A percentile compares a stretch with the other conserved stretches of the same genome.
Conservation (phyloP, 2,113 vertebrate species). For the Halichoerus grypus region DNA sequence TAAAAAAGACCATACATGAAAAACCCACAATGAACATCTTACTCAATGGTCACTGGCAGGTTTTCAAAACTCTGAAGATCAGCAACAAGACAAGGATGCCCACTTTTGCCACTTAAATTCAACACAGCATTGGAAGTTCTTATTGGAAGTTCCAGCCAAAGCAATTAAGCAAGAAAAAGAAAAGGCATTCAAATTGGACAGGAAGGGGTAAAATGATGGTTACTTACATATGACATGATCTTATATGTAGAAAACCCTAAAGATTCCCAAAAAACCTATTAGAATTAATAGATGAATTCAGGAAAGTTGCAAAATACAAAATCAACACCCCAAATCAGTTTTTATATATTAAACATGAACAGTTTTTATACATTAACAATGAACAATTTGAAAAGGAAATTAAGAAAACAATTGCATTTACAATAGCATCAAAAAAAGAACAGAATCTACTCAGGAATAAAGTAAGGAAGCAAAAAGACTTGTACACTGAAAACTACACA, state of each 20-base stretch:
- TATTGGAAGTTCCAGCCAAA: neutral
- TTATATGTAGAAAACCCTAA: neutral
- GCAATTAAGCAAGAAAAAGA: neutral
- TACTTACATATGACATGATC: neutral
- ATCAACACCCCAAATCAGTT: neutral
- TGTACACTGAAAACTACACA: neutral
- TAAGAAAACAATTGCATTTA: neutral
- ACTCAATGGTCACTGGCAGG: neutral
- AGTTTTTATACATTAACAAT: neutral
- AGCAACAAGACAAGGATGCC: neutral
- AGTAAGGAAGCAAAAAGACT: neutral
- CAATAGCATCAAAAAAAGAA: neutral
- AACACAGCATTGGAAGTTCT: neutral
- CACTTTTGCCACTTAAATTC: neutral
- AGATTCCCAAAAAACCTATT: neutral
- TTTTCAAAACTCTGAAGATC: neutral
- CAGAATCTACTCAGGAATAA: neutral
- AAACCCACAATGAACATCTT: neutral
- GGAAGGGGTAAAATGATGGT: neutral
- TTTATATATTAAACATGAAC: neutral
- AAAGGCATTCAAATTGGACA: neutral
- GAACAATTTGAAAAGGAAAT: neutral
- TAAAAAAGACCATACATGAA: neutral
- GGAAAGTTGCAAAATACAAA: neutral
- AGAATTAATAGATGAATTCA: conserved; percentile 17